Base-by-base conservation (phyloP, 2,797 vertebrate species). In the Hephaestus fuliginosus region DNA sequence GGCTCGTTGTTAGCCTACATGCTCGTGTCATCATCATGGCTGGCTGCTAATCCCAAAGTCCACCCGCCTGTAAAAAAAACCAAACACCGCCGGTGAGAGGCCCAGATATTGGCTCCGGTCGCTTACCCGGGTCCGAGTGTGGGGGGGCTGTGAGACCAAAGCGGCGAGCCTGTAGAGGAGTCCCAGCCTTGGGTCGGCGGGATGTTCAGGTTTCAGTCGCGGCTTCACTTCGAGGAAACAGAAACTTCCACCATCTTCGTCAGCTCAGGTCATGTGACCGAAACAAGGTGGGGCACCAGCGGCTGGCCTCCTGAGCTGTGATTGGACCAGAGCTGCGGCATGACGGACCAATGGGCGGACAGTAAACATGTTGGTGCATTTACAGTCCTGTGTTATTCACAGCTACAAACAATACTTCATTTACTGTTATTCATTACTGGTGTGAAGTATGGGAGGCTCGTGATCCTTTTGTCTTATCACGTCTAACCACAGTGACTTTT, bases 231-330 rank as follows among this genome's bases (percentile, higher is more conserved):
- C 87, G 71, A 90, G 90, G 89, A 89, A 93, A 78, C 86, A 89
- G 77, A 94, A 95, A 95, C 93, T 95, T 95, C 94, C 92, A 95
- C 94, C 94, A 95, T 93, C 91, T 93, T 94, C 93, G 71, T 70
- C 68, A 71, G 82, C 82, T 78, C 48, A 43, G 39, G 74, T 94
- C 95, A 95, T 89, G 90, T 95, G 95, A 95, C 82, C 86, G 91
- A 93, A 92, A 92, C 91, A 91, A 93, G 93, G 93, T 87, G 89
- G 92, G 88, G 91, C 86, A 78, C 73, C 51, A 18, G 78, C 70
- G 17, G 15, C 60, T 53, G 30, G 30, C 33, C 14, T 25, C 22
- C 53, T n/a, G 55, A 11, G 48, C 22, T 61, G 33, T 81, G 90
- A 91, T 93, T 90, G 89, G 91, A 28, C 49, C 52, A 60, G 74